Conservation (phyloP, 2,888 invertebrate species). For the Melinaea marsaeus region DNA sequence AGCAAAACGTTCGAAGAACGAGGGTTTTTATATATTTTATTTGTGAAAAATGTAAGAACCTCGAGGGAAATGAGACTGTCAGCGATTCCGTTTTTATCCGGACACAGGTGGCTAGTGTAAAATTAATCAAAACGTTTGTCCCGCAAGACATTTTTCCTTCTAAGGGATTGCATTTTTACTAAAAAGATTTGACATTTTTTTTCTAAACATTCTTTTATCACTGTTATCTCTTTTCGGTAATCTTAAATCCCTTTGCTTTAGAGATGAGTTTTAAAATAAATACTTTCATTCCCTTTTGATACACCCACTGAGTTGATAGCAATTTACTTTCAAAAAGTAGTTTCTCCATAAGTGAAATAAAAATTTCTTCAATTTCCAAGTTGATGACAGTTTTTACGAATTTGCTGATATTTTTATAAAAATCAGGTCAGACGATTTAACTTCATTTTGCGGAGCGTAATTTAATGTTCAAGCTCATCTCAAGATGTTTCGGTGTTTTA, state of each 20-base stretch:
- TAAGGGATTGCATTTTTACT: background rate
- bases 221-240: no score
- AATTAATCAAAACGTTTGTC: constrained; percentile 4
- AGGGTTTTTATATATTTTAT: constrained; percentile 5
- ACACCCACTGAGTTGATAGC: no score
- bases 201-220: no score
- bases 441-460: constrained; percentile 20
- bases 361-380: background rate
- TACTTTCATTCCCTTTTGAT: no score
- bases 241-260: no score
- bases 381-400: constrained; percentile 1
- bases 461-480: constrained; percentile 12
- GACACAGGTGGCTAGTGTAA: constrained; percentile 7
- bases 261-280: no score
- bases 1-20: background rate
- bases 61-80: constrained; percentile 8
- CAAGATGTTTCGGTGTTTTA: background rate
- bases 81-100: constrained; percentile 5
- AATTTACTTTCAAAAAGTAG: no score
- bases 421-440: constrained; percentile 13
- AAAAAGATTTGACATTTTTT: background rate
- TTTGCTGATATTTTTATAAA: constrained; percentile 2
- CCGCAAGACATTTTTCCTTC: constrained; percentile 1
- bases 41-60: constrained; percentile 7
- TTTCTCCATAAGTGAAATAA: background rate